Evolutionary conservation across 2,888 invertebrate species (phyloP), one percentile per base, ranked within the genome.

Genomic region (Kryphioiulus occultus): DNA sequence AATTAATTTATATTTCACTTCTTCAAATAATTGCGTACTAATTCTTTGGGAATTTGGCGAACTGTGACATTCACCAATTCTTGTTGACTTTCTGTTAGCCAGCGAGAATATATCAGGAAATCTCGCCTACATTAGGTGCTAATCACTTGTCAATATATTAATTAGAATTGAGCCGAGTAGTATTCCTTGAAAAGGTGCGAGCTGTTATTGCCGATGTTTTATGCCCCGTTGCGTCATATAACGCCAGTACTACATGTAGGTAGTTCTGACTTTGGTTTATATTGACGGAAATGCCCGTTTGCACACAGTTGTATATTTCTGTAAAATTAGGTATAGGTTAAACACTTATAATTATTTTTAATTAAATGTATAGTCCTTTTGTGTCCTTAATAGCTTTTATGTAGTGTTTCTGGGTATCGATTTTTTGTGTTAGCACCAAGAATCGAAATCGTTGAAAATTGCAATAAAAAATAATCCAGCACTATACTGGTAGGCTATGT

Each of bases 161-260:
- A 78, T 78, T 30, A 30, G 78, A 78, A 78, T 78, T 78, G 78
- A 78, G 78, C 30, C 30, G 78, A 30, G 78, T 78, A 4, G 78
- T 78, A 78, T 78, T 78, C 78, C 78, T 78, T 78, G 30, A 78
- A 78, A 78, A 78, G 78, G 78, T 78, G 78, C 30, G 78, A 78
- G 30, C 15, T 30, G 78, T 4, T 10, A 78, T 15, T 78, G 30
- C 9, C 12, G 68, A 22, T 68, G 26, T 26, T 68, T 68, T 68
- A 78, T 30, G 17, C 78, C 0, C 30, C 30, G 78, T 78, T 78
- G 78, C 78, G 30, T 78, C 78, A 78, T 78, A 30, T 5, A 30
- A 30, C 15, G 68, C 1, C 68, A 32, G 30, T 30, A 78, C 30
- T 9, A 44, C 15, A 35, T 7, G n/a, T 26, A 10, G 22, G 30